A percentile compares a stretch with the other conserved stretches of the same genome.
Conservation (phyloP, 2,888 invertebrate species). For the Dione vanillae region DNA sequence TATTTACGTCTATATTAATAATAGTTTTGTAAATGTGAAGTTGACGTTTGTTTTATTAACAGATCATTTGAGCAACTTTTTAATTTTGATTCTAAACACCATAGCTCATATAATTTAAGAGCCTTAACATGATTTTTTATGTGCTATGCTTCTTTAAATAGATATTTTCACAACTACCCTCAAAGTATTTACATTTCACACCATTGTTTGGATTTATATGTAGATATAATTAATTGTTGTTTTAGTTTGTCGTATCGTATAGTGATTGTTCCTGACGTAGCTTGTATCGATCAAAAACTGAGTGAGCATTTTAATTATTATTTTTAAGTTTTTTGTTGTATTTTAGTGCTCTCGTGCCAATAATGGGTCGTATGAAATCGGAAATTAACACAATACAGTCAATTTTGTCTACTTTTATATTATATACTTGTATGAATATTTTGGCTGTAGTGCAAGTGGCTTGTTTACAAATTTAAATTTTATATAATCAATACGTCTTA, state of each 20-base stretch:
- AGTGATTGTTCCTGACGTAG: conserved; percentile 66
- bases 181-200: background rate
- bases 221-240: conserved; percentile 54
- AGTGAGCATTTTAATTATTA: conserved; percentile 32
- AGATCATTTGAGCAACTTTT: conserved; percentile 12
- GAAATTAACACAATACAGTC: conserved; percentile 13
- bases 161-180: background rate
- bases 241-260: conserved; percentile 59
- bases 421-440: conserved; percentile 12
- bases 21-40: conserved; percentile 17
- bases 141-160: background rate
- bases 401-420: conserved; percentile 9
- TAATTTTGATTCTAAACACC: background rate
- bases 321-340: conserved; percentile 42
- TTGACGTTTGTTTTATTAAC: background rate
- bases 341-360: conserved; percentile 44
- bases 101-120: background rate
- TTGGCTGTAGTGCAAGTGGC: background rate
- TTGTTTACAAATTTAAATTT: background rate
- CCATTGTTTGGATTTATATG: conserved; percentile 38
- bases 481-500: background rate
- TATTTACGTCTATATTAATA: background rate
- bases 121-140: conserved; percentile 1
- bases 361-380: conserved; percentile 29
- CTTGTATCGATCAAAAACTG: conserved; percentile 50